A percentile compares a stretch with the other conserved stretches of the same genome.
These are phyloP conservation scores for Drosophila demipolita DNA, from an alignment of 2,888 invertebrate genomes.

Conservation along the genomic window DNA sequence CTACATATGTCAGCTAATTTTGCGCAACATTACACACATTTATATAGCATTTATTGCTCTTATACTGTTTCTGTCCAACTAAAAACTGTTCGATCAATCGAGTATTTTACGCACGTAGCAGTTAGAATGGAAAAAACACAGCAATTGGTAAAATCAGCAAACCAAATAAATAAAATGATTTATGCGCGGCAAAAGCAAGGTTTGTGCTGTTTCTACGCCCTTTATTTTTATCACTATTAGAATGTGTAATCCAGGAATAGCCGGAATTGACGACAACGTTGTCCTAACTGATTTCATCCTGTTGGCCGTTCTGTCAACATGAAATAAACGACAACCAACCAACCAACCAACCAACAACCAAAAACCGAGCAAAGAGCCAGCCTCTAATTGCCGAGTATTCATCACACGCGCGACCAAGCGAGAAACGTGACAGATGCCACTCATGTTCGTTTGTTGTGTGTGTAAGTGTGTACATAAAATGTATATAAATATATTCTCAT, in stretches of 20 bases:
- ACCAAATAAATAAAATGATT: constrained; percentile 78
- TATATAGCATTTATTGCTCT: constrained; percentile 20
- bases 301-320: constrained; percentile 68
- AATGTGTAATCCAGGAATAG: constrained; percentile 49
- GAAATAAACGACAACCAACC: constrained; percentile 36
- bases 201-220: constrained; percentile 5
- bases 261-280: constrained; percentile 68
- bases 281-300: constrained; percentile 75
- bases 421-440: constrained; percentile 75
- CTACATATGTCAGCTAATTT: constrained; percentile 49
- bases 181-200: constrained; percentile 49
- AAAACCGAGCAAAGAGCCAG: constrained; percentile 6
- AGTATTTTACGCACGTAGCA: constrained; percentile 67
- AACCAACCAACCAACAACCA: background rate
- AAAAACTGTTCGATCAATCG: constrained; percentile 49
- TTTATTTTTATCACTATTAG: constrained; percentile 24
- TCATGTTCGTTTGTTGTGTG: constrained; percentile 36
- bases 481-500: constrained; percentile 7
- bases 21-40: constrained; percentile 32
- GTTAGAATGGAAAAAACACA: constrained; percentile 17
- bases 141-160: constrained; percentile 68
- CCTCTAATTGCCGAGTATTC: constrained; percentile 79
- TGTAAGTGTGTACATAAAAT: background rate
- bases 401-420: constrained; percentile 78
- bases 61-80: constrained; percentile 44